Evolutionary conservation across 2,113 vertebrate genomes (phyloP).

Genomic region (Chlamydotis undulata): DNA sequence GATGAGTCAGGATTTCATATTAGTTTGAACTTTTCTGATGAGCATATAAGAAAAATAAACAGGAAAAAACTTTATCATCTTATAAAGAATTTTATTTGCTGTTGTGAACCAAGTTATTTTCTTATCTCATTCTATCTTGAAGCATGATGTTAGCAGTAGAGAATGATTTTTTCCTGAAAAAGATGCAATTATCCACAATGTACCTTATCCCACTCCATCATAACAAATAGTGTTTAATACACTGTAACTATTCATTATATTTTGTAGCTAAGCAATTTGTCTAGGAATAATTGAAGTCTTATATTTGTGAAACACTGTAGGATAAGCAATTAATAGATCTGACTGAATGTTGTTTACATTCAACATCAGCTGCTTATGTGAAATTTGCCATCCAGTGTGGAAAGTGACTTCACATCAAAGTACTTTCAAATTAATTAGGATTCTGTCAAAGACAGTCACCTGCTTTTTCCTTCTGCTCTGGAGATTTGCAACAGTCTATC

Average conservation of each 20-base stretch:
- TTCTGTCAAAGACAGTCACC: not conserved
- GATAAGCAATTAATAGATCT: not conserved
- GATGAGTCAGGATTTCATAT: not conserved
- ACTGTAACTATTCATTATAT: not conserved
- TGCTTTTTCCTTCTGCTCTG: not conserved
- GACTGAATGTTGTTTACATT: not conserved
- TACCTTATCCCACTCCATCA: not conserved
- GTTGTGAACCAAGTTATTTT: not conserved
- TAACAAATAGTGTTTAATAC: not conserved
- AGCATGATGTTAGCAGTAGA: accelerated
- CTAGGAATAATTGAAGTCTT: not conserved
- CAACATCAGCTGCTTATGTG: not conserved
- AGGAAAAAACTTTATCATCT: not conserved
- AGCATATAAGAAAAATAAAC: not conserved
- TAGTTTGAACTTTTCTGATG: not conserved
- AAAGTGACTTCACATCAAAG: not conserved
- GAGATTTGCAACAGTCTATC: not conserved
- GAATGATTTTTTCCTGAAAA: not conserved
- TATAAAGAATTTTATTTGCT: not conserved
- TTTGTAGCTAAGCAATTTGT: not conserved
- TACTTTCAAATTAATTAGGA: not conserved
- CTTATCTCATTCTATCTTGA: not conserved
- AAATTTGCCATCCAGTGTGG: not conserved
- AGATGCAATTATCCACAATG: accelerated
- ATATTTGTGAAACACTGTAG: not conserved